Base-by-base conservation (phyloP, 2,888 invertebrate genomes). In the Ditylenchus weischeri region DNA sequence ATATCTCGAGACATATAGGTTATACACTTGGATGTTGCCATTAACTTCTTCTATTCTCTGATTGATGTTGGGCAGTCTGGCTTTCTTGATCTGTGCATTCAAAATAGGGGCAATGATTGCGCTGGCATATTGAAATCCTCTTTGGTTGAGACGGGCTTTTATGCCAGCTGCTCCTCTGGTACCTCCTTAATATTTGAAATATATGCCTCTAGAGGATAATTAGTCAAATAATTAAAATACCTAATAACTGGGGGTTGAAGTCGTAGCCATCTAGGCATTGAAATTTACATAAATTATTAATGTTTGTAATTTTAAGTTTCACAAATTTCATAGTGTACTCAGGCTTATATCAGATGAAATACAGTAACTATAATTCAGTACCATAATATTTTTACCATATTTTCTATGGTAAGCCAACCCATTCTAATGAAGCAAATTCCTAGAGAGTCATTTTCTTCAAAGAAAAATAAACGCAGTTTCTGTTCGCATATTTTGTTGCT, bases 91-190 rank as follows among this genome's bases (percentile, higher is more conserved):
- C 65, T 79, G 75, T 35, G 71, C 62, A 62, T 76, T 77, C 38
- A 80, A 64, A 18, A 80, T 67, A 36, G 74, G 75, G 54, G 74
- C 77, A 13, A 79, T 69, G 6, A 80, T 57, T 13, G 72, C 69
- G 57, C 70, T 71, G 3, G 76, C 76, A 68, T 80, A 80, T 69
- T 80, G 80, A 72, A 80, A 80, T 8, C 76, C 73, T n/a, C 79
- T 65, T 18, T 70, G 64, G 57, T 80, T 80, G 64, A 80, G 49
- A n/a, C 79, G 66, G 11, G 79, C 80, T 38, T 78, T 75, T 59
- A 80, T 75, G 23, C 80, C 80, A 19, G 80, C 29, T 8, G 49
- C 49, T n/a, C 68, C 68, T 19, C 38, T 49, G 0, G 48, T 50
- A 23, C 68, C 68, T 11, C 66, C 68, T 29, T 29, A 29, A 29